A percentile compares a stretch with the other conserved stretches of the same genome.
Conservation (phyloP, 2,113 vertebrate genomes). For the Callorhinus ursinus region DNA sequence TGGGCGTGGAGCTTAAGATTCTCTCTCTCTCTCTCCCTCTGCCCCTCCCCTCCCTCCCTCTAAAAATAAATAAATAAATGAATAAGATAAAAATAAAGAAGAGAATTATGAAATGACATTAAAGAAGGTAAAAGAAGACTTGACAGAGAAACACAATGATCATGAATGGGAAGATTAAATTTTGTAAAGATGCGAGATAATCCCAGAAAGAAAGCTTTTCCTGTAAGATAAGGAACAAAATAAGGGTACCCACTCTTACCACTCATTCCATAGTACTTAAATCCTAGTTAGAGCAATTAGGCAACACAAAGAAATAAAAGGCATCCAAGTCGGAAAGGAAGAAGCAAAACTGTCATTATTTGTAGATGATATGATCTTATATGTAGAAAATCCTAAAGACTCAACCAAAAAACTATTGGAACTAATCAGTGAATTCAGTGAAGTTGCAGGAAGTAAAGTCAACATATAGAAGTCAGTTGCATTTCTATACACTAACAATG, state of each 20-base stretch:
- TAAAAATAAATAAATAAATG: background rate
- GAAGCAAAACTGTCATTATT: background rate
- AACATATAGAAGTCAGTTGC: background rate
- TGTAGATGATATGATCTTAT: background rate
- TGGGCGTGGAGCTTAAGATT: background rate
- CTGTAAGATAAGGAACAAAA: background rate
- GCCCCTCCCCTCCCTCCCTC: background rate
- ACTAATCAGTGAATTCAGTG: background rate
- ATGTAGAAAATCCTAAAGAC: background rate
- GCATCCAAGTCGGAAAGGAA: background rate
- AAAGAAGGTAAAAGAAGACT: background rate
- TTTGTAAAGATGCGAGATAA: background rate
- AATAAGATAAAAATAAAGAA: background rate
- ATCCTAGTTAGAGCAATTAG: background rate
- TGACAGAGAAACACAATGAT: background rate
- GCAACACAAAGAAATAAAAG: background rate
- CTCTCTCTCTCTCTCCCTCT: background rate
- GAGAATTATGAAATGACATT: background rate
- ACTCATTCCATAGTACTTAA: background rate
- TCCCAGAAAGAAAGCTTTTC: background rate
- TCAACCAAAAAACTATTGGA: background rate
- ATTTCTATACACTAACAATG: background rate
- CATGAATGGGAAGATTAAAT: background rate
- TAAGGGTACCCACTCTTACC: background rate
- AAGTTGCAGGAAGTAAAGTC: background rate